Evolutionary conservation across 2,797 vertebrate species (phyloP), one percentile per base, ranked within the genome.

Genomic region (Trichosurus vulpecula): DNA sequence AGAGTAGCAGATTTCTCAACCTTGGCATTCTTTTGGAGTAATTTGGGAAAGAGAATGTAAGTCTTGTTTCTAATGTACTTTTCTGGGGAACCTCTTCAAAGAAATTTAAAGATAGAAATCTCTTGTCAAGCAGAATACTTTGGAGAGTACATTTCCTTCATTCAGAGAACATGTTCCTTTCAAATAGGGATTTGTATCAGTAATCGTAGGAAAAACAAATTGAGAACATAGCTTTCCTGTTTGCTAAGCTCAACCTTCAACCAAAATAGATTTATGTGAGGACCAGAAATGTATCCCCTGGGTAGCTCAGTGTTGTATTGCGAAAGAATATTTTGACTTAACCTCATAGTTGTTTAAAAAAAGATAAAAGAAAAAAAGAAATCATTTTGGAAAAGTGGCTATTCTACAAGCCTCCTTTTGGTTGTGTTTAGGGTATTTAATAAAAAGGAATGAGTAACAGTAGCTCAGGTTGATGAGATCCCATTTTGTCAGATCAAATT

Each of bases 381-480:
- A 87, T 95, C 92, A 22, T 3, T 41, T 96, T 95, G 90, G 56
- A 96, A 94, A 94, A 92, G 19, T 90, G 41, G 41, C 74, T 47
- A 87, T 87, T 87, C 22, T 47, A 47, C 22, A 87, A 87, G 41
- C 74, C 74, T 87, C 74, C 41, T 81, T 22, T 87, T 87, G 74
- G 74, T 47, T 87, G 74, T 87, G n/a, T 87, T 87, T 87, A 87
- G 41, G 74, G 74, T 47, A 87, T 87, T 87, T 87, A 93, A 94
- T 95, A 52, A 91, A 87, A 90, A 94, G 51, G 66, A 93, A 89
- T 91, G 9, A 41, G 11, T 74, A 94, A 74, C 93, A 93, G 95
- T 93, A 94, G 95, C 97, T 95, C 54, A 97, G 74, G 27, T 94
- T 96, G 55, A 92, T 94, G 51, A 90, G 0, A 92, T 95, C 94